Conservation (phyloP, 2,113 vertebrate species). For the Manacus vitellinus region DNA sequence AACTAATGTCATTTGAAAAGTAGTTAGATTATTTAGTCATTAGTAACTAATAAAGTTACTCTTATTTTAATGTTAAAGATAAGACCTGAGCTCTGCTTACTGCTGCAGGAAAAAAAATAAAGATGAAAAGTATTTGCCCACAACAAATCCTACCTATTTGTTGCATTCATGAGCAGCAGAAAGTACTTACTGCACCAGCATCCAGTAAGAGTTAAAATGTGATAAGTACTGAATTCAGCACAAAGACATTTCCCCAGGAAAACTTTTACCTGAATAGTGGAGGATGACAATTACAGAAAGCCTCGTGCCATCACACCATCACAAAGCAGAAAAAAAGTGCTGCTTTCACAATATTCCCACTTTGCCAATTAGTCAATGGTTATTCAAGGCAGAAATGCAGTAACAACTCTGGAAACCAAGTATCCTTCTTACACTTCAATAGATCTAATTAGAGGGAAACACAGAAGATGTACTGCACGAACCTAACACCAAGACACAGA, state of each 20-base stretch:
- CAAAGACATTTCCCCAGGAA: not conserved
- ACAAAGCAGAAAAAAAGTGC: not conserved
- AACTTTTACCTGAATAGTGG: not conserved
- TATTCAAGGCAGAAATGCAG: not conserved
- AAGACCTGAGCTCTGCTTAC: not conserved
- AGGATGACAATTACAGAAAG: not conserved
- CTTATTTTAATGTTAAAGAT: not conserved
- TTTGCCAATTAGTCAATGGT: not conserved
- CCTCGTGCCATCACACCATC: not conserved
- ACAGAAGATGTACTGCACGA: not conserved
- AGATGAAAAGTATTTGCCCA: not conserved
- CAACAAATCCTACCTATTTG: not conserved
- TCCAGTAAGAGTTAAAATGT: not conserved
- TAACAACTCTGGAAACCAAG: not conserved
- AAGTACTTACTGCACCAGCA: not conserved
- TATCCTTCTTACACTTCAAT: not conserved
- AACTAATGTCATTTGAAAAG: rapidly evolving
- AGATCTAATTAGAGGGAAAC: not conserved
- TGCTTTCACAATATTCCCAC: not conserved
- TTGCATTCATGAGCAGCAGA: not conserved
- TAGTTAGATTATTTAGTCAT: not conserved
- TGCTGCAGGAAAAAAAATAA: not conserved
- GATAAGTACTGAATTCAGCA: not conserved
- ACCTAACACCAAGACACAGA: not conserved
- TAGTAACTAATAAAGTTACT: not conserved